These are phyloP conservation scores for Bombus impatiens DNA, from an alignment of 1,140 invertebrate genomes.

Conservation along the genomic window DNA sequence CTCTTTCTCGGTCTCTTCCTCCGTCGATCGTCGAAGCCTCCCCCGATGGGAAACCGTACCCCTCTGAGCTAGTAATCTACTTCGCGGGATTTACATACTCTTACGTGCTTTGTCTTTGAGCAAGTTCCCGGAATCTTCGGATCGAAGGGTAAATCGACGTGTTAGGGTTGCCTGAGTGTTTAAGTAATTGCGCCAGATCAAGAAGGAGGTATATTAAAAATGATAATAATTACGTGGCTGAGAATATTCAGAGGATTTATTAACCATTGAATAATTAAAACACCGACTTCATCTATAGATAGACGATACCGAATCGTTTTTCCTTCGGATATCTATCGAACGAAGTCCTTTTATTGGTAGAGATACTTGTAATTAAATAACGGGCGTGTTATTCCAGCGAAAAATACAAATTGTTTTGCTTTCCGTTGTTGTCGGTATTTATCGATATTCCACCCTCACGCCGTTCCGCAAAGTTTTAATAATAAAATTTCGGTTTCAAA, in stretches of 20 bases:
- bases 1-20: not conserved
- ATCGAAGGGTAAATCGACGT: conserved; percentile 10
- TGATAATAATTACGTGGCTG: not conserved
- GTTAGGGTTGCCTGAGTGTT: not conserved
- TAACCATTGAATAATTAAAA: not conserved
- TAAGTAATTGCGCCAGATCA: not conserved
- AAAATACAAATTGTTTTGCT: not conserved
- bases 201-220: not conserved
- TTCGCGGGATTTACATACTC: conserved; percentile 48
- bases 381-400: too few species aligned
- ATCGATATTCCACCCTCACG: not conserved
- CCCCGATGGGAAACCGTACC: conserved; percentile 7
- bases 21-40: not conserved
- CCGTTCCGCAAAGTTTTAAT: not conserved
- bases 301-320: not conserved
- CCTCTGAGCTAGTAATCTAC: conserved; percentile 43
- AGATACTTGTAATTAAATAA: not conserved
- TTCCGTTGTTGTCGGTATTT: not conserved
- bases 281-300: not conserved
- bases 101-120: conserved; percentile 50
- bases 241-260: not conserved
- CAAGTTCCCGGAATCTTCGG: not conserved
- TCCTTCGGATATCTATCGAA: not conserved
- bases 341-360: not conserved
- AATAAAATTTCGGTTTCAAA: not conserved